Base-by-base conservation (phyloP, 1,140 invertebrate genomes). In the Lepidurus arcticus region DNA sequence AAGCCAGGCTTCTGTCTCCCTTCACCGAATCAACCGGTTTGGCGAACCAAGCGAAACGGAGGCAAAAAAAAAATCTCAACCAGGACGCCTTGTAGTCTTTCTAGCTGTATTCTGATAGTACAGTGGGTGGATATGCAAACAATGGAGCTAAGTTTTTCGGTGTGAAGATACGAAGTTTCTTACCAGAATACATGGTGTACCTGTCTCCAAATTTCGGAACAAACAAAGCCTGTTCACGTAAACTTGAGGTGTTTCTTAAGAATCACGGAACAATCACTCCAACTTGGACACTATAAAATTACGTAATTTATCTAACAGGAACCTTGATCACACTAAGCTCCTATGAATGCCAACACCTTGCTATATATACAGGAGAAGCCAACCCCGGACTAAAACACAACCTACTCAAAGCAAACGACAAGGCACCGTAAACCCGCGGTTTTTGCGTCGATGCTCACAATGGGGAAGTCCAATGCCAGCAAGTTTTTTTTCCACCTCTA, bases 21-120 rank as follows among this genome's bases (percentile, higher is more conserved):
- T 65, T 65, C 53, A 65, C 53, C 53, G 21, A 65, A 65, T 65
- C 53, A 65, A 65, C 53, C 53, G 53, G 53, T 65, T 65, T 65
- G 53, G n/a, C n/a, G n/a, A 65, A 65, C 16, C 53, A 65, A 65
- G n/a, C 53, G 53, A 65, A 65, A 65, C 53, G n/a, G 21, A 65
- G 53, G 21, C n/a, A 16, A 65, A 7, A 65, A 7, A 65, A 21
- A 65, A 65, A 65, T 65, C 9, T 65, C 13, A 21, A 65, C 53
- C 13, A n/a, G 9, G 21, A 16, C 21, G 53, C 13, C 53, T 65
- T 16, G n/a, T n/a, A 11, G 34, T 34, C 34, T 34, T 34, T 34
- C 1, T 34, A 34, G 34, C 34, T 34, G 3, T 34, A 34, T 34
- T 34, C 34, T 34, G 4, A 34, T 34, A 34, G 34, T 34, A 34